Evolutionary conservation across 2,888 invertebrate genomes (phyloP), one percentile per base, ranked within the genome.

Genomic region (Norana najaformis): DNA sequence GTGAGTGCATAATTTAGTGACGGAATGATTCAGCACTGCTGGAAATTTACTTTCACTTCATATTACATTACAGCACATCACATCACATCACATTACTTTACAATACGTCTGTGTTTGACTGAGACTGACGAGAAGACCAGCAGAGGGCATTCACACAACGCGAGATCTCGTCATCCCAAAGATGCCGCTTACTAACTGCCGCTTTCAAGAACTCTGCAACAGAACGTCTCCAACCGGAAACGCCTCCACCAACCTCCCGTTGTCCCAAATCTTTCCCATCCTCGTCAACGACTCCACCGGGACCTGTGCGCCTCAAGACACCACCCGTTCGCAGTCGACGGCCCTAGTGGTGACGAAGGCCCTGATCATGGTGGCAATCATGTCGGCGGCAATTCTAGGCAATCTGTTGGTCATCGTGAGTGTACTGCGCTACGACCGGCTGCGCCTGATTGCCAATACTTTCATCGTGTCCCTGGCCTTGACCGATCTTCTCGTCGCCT

Each of bases 401-500:
- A 98, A 98, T 96, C 97, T 98, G 4, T 96, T 98, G 92, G 98
- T 98, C 93, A 98, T 98, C 95, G 97, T 98, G 93, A 94, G 94
- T 88, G 98, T 98, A 92, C 97, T 97, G 96, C 96, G 98, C 88
- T 98, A 98, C 95, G 96, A 97, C 88, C 96, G 97, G 93, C 96
- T 98, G 4, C 92, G 94, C 20, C 96, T 97, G 92, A 97, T 98
- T 94, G 98, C 98, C 89, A 98, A 98, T 95, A 98, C 98, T 95
- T 98, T 98, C 96, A 98, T 98, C 92, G 98, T 98, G 93, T 98
- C 98, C 90, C 95, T 98, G 91, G 98, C 98, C 1, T 97, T 98
- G 93, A 98, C 98, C 85, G 98, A 98, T 94, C 97, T 98, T 96
- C 96, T 98, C 91, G 98, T 98, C 88, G 98, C 98, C 0, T 92